Conservation (phyloP, 2,113 vertebrate species). For the Notechis scutatus region DNA sequence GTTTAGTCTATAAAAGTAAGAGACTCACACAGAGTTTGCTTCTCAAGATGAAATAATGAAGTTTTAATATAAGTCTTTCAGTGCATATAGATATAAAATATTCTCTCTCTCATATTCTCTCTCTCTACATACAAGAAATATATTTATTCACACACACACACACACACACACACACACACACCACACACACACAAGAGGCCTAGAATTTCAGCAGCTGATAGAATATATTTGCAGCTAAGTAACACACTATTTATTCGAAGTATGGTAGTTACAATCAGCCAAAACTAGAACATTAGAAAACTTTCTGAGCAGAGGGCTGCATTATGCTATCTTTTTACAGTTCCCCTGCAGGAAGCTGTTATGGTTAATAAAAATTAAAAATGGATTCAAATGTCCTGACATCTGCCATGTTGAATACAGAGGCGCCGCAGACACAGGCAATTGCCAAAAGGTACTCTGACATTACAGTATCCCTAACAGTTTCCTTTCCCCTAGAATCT, state of each 20-base stretch:
- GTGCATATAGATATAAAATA: background rate
- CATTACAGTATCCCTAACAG: background rate
- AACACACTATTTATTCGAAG: background rate
- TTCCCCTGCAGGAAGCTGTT: background rate
- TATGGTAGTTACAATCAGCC: background rate
- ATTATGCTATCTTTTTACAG: background rate
- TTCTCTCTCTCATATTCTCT: background rate
- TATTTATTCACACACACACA: background rate
- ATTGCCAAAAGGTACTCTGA: background rate
- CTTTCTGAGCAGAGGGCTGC: background rate
- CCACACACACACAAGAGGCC: background rate
- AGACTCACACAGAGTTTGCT: background rate
- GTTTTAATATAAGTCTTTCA: background rate
- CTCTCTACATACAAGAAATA: background rate
- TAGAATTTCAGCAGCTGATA: background rate
- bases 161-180: no score
- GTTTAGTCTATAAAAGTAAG: constrained; percentile 7
- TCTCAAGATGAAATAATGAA: background rate
- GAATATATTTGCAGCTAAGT: background rate
- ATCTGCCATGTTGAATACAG: background rate
- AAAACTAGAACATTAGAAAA: background rate
- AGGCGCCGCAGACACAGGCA: background rate
- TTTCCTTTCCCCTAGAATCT: background rate
- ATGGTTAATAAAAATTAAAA: background rate
- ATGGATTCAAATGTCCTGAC: no score